Conservation (phyloP, 2,113 vertebrate species). For the Malurus cyaneus region DNA sequence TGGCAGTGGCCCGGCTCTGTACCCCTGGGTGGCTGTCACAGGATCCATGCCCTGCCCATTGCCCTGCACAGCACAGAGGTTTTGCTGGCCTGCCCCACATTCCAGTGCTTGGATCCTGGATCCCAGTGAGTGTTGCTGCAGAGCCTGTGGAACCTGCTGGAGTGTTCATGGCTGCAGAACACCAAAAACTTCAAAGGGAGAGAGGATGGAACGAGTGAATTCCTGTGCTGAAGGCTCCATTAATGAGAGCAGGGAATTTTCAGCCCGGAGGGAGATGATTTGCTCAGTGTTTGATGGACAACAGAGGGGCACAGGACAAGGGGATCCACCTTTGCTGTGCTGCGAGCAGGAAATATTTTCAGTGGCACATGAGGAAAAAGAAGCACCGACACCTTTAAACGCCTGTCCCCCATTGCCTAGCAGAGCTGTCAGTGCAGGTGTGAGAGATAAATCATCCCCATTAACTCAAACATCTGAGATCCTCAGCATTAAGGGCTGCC, state of each 20-base stretch:
- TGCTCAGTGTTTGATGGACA: background rate
- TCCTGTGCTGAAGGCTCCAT: background rate
- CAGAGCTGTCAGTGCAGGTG: background rate
- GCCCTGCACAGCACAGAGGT: background rate
- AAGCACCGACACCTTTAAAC: background rate
- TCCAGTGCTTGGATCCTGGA: background rate
- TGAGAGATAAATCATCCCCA: background rate
- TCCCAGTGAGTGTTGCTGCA: background rate
- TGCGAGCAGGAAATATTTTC: fast-evolving
- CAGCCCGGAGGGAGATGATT: background rate
- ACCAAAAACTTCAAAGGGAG: background rate
- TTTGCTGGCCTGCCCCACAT: background rate
- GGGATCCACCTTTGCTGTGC: background rate
- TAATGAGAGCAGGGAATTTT: background rate
- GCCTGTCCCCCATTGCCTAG: background rate
- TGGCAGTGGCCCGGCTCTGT: fast-evolving
- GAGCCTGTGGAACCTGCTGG: constrained; percentile 25
- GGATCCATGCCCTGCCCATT: background rate
- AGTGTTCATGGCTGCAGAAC: background rate
- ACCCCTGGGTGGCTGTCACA: background rate
- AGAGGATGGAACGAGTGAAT: background rate
- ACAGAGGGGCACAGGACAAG: background rate
- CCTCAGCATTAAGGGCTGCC: background rate
- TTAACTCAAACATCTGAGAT: background rate
- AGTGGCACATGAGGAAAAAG: background rate